Conservation (phyloP, 2,888 invertebrate genomes). For the Rapana venosa region DNA sequence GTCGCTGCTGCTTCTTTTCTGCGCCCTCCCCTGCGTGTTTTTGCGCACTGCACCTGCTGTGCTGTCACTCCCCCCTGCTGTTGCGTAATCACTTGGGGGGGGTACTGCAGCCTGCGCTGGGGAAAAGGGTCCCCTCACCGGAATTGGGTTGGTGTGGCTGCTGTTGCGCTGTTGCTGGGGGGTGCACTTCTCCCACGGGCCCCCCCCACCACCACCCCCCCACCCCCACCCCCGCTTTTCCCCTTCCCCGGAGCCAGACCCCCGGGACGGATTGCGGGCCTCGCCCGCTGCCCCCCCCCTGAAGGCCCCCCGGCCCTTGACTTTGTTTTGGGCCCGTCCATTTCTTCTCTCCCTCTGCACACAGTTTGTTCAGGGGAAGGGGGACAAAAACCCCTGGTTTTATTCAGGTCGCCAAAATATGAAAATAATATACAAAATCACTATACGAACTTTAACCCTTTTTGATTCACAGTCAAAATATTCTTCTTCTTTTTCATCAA, state of each 20-base stretch:
- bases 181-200: background rate
- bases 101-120: background rate
- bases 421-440: no score
- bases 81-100: no score
- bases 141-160: background rate
- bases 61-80: no score
- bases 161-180: conserved; percentile 9
- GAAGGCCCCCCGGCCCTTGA: conserved; percentile 50
- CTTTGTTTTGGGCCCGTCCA: conserved; percentile 56
- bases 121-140: background rate
- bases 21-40: no score
- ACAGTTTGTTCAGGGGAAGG: background rate
- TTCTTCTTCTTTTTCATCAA: no score
- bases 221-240: conserved; percentile 21
- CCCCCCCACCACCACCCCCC: background rate
- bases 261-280: background rate
- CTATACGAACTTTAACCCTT: no score
- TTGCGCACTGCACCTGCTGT: no score
- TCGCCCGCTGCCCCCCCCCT: background rate
- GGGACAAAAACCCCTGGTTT: no score
- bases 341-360: conserved; percentile 59
- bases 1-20: background rate
- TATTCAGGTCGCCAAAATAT: no score
- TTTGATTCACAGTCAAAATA: no score
- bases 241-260: background rate